phyloP scores from a whole-genome alignment of 2,888 invertebrate genomes.

The Coenonympha glycerion region DNA sequence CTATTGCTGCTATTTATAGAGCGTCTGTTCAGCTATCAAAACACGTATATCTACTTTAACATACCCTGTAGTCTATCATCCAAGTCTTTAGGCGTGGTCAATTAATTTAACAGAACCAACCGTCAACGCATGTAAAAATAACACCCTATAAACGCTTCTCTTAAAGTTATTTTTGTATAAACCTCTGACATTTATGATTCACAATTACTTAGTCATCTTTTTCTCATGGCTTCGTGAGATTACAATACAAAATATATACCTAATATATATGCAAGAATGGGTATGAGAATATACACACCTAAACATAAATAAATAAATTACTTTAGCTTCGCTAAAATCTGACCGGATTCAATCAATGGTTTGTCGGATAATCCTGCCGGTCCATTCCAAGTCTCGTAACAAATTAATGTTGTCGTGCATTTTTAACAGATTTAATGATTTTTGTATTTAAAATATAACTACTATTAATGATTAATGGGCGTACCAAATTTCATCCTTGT shows the following conservation, averaged over 20 bases:
- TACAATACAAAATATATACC: neutral
- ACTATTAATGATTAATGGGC: no score
- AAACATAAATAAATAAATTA: no score
- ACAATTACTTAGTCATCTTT: conserved; percentile 20
- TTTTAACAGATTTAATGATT: no score
- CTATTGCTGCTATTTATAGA: conserved; percentile 26
- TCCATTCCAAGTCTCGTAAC: neutral
- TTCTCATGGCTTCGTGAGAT: neutral
- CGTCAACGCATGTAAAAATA: conserved; percentile 14
- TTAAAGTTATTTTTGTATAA: conserved; percentile 16
- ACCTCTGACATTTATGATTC: conserved; percentile 19
- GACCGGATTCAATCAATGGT: conserved; percentile 1
- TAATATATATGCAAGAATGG: no score
- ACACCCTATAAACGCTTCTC: conserved; percentile 7
- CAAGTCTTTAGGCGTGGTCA: conserved; percentile 31
- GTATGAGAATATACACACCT: no score
- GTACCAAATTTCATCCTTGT: no score
- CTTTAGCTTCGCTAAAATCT: neutral
- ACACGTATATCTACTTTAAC: neutral
- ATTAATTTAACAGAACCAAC: conserved; percentile 22
- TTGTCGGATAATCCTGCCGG: conserved; percentile 6
- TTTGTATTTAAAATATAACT: no score
- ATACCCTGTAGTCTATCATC: conserved; percentile 7
- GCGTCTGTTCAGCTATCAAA: conserved; percentile 18
- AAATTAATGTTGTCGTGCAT: neutral